Evolutionary conservation across 2,888 invertebrate genomes (phyloP).

Genomic region (Eupeodes latifasciatus): DNA sequence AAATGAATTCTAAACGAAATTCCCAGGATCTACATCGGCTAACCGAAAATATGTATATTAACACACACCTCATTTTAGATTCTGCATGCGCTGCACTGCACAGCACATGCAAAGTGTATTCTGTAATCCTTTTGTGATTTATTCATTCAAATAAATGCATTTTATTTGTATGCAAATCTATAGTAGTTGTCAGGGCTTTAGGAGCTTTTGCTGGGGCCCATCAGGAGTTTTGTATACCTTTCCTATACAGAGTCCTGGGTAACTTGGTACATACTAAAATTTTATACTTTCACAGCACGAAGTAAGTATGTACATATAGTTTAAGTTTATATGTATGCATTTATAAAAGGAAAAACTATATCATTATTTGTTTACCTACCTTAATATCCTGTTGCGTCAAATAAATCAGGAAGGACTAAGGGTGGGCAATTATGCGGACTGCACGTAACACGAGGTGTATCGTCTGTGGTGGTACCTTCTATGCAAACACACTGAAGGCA

Average conservation of each 20-base stretch:
- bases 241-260: not conserved
- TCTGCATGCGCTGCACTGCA: constrained; percentile 1
- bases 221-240: not conserved
- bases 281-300: constrained; percentile 11
- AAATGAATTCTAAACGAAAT: constrained; percentile 26
- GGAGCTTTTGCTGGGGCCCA: not conserved
- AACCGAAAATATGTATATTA: constrained; percentile 46
- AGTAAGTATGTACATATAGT: not conserved
- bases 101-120: constrained; percentile 2
- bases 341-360: constrained; percentile 27
- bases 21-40: not conserved
- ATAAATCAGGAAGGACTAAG: constrained; percentile 83
- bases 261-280: not conserved
- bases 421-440: constrained; percentile 84
- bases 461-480: constrained; percentile 84
- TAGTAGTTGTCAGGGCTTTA: not conserved
- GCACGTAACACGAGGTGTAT: constrained; percentile 84
- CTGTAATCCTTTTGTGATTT: constrained; percentile 37
- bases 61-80: constrained; percentile 57
- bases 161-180: constrained; percentile 38
- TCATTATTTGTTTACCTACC: constrained; percentile 75
- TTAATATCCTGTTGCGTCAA: constrained; percentile 84
- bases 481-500: constrained; percentile 89
- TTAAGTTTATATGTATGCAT: not conserved
- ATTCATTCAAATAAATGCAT: constrained; percentile 30